Evolutionary conservation across 1,140 invertebrate species (phyloP), one percentile per base, ranked within the genome.

Genomic region (Drosophila nasuta): DNA sequence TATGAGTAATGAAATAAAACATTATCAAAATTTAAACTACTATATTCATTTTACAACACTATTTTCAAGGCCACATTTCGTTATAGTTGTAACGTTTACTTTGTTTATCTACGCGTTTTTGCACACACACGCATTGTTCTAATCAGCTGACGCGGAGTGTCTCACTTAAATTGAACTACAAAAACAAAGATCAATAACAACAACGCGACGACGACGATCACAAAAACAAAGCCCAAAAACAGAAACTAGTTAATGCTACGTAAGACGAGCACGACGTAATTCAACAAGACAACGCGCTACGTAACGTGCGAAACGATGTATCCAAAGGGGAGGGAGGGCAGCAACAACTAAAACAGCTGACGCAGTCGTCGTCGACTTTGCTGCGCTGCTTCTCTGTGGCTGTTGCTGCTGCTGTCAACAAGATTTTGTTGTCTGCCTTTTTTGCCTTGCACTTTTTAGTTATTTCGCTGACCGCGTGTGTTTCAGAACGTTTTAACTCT

Each of bases 381-480:
- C 35, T 38, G 35, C 35, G 35, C 35, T 38, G 35, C 35, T 38
- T 38, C 20, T 25, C 20, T 25, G 20, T 25, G 20, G 20, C 33
- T 46, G 17, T 51, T 65, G 33, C 30, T 15, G 17, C 46, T 48
- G 54, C 67, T 71, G 54, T 76, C 69, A 59, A 20, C 69, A 65
- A 20, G 68, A 66, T 65, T 46, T 70, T 49, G 33, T 20, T 60
- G 54, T 38, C 43, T 38, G 35, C 35, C 35, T 38, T 38, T 38
- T 76, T 75, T 17, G 48, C 58, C 85, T 79, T 89, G 86, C 85
- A 89, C 72, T 89, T 89, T 89, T 89, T 89, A 75, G 75, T 88
- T 85, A 81, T 81, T 25, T 81, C 68, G 75, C 66, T 67, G 65
- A 57, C 75, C 57, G 72, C 81, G 72, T 79, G 74, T 79, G 77